Evolutionary conservation across 2,888 invertebrate genomes (phyloP), one percentile per base, ranked within the genome.

Genomic region (Emmelina monodactyla): DNA sequence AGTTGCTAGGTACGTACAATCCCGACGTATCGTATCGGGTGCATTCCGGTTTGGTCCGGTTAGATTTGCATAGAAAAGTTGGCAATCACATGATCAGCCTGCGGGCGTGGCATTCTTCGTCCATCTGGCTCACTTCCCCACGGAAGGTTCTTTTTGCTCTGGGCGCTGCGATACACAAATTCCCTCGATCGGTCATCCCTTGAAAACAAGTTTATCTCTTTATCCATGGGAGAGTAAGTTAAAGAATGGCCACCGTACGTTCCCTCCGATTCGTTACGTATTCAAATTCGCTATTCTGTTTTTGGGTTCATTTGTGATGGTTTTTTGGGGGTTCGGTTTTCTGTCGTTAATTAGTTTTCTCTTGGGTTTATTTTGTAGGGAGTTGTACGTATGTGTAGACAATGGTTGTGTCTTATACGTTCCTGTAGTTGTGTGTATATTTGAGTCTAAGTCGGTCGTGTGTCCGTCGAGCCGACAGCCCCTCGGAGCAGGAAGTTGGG

Each of bases 141-240:
- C 58, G 53, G 53, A 47, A 57, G 63, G 63, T 70, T 67, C 69
- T 73, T 79, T 78, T 76, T 70, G 67, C 54, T 51, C 59, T 58
- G 62, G 76, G 78, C 78, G 53, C 47, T 67, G 61, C 69, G 73
- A 75, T 79, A 79, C 78, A 80, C 79, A 80, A 73, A 81, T 80
- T 78, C 73, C 56, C 65, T 69, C 71, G 64, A 73, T 71, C 76
- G 81, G 80, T 76, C 80, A 79, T 80, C 80, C 81, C 79, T 79
- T 79, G 72, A 80, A 78, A 76, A 76, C 75, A 76, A 75, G 75
- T 78, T 78, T 70, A 75, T 72, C 78, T 76, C 75, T 78, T 75
- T 73, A 78, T 78, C 69, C 70, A 53, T 55, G 56, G 59, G 58
- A 64, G 66, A 73, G 68, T 59, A 67, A 68, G 71, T 70, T 72